Percentiles rank a stretch among this genome's conserved stretches.
Evolutionary conservation across 1,140 invertebrate genomes (phyloP).

Genomic region (Calephelis virginiensis): DNA sequence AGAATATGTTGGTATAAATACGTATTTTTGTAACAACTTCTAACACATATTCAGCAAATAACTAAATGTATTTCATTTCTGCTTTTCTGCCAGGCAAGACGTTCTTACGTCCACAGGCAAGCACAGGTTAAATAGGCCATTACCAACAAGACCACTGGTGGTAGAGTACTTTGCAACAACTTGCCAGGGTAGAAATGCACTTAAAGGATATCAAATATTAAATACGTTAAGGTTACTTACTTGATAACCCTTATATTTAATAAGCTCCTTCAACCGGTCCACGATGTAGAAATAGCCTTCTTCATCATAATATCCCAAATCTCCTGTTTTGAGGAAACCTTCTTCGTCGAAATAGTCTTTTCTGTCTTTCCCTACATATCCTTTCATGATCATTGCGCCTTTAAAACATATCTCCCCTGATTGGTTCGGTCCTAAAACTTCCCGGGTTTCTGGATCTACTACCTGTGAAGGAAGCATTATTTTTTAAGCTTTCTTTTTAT

Average conservation of each 20-base stretch:
- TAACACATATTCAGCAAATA: no score
- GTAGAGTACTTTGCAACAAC: no score
- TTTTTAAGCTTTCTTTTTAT: constrained; percentile 11
- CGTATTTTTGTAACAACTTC: no score
- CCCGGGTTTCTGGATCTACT: constrained; percentile 80
- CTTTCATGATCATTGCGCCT: constrained; percentile 83
- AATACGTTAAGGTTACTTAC: constrained; percentile 49
- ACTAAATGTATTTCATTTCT: no score
- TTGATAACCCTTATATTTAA: constrained; percentile 89
- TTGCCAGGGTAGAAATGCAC: no score
- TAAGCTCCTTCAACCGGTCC: constrained; percentile 88
- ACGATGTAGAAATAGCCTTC: constrained; percentile 84
- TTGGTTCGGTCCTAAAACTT: constrained; percentile 80
- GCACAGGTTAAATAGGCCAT: no score
- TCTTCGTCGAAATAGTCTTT: constrained; percentile 83
- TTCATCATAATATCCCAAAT: constrained; percentile 87
- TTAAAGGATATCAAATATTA: no score
- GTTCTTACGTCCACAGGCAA: no score
- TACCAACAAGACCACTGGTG: no score
- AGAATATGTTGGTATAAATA: no score
- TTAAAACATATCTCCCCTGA: constrained; percentile 84
- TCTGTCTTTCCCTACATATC: constrained; percentile 83
- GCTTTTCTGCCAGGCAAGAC: no score
- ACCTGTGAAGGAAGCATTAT: constrained; percentile 54
- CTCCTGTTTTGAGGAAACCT: constrained; percentile 90